phyloP scores from a whole-genome alignment of 2,113 vertebrate species.

The Eublepharis macularius region DNA sequence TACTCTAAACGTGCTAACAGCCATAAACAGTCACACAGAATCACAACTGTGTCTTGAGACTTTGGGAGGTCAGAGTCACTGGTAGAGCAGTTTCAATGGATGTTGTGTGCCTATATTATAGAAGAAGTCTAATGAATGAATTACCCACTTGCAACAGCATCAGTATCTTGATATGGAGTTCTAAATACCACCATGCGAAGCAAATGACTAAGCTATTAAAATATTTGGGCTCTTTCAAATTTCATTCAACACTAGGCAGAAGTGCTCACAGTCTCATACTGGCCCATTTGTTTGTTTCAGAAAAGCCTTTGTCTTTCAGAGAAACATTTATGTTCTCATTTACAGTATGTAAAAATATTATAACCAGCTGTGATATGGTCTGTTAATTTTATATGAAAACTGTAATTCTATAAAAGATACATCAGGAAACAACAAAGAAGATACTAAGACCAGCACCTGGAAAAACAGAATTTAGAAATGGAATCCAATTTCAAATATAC shows the following conservation, averaged over 20 bases:
- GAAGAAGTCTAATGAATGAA: background rate
- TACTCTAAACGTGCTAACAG: background rate
- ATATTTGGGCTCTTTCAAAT: background rate
- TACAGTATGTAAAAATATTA: background rate
- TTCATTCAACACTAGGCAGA: background rate
- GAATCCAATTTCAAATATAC: background rate
- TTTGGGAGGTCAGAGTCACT: background rate
- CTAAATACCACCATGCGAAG: no score
- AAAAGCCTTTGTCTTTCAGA: background rate
- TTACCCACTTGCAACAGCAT: background rate
- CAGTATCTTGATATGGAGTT: background rate
- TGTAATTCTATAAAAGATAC: background rate
- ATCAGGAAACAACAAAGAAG: accelerated
- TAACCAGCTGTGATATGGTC: background rate
- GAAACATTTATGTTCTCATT: background rate
- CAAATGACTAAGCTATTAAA: background rate
- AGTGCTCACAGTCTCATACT: background rate
- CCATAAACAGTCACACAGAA: background rate
- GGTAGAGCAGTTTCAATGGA: background rate
- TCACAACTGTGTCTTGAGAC: no score
- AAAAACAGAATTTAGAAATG: background rate
- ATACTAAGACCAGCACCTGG: background rate
- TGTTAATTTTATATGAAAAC: no score
- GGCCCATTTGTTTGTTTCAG: background rate
- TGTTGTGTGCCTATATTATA: background rate